A percentile compares a stretch with the other conserved stretches of the same genome.
Conservation (phyloP, 2,888 invertebrate species). For the Bimastos eiseni region DNA sequence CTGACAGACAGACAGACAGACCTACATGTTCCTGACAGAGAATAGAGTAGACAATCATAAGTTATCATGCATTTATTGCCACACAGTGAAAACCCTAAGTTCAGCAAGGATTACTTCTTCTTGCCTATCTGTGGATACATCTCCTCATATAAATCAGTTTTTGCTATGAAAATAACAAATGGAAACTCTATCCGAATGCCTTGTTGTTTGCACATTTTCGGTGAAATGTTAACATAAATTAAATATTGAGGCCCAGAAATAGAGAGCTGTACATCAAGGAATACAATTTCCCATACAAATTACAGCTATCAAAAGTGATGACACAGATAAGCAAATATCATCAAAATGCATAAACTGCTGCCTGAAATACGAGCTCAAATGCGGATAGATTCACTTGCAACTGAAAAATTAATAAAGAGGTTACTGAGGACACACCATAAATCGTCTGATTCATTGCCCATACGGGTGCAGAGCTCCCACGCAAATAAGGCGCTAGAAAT, state of each 20-base stretch:
- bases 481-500: neutral
- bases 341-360: neutral
- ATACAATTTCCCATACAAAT: neutral
- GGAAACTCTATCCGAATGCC: neutral
- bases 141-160: neutral
- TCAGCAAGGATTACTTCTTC: neutral
- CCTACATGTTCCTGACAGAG: too few species aligned
- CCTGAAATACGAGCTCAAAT: neutral
- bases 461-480: neutral
- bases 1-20: too few species aligned
- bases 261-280: neutral
- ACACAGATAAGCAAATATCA: neutral
- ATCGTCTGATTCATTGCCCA: neutral
- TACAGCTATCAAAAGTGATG: neutral
- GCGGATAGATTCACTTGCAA: neutral
- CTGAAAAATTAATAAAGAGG: neutral
- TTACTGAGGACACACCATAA: neutral
- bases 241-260: neutral
- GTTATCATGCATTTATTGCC: neutral
- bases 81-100: neutral
- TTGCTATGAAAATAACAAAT: neutral
- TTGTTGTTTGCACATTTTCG: neutral
- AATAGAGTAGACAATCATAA: neutral
- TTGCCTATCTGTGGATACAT: neutral
- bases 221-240: neutral